Evolutionary conservation across 2,797 vertebrate species (phyloP).

Genomic region (Cyprinella venusta): DNA sequence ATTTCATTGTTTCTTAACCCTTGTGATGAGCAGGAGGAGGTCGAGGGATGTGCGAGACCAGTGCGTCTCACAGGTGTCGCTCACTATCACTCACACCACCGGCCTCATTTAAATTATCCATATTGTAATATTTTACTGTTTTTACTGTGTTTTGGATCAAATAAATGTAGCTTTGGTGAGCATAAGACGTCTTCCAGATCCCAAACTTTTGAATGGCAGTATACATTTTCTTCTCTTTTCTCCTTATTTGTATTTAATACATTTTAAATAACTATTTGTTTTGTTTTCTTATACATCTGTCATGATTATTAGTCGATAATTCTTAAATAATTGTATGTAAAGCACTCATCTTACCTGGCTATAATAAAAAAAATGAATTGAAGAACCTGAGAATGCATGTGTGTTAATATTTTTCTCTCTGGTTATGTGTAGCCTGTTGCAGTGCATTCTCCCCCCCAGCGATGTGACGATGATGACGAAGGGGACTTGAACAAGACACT

Average conservation of each 20-base stretch:
- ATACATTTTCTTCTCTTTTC: background rate
- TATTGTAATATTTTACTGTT: too few species aligned
- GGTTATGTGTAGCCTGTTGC: slow-evolving; percentile 70
- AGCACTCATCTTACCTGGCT: background rate
- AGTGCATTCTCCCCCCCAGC: slow-evolving; percentile 60
- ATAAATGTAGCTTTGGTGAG: too few species aligned
- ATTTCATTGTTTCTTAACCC: background rate
- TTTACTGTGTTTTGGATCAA: too few species aligned
- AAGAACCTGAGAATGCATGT: background rate
- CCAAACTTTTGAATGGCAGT: too few species aligned
- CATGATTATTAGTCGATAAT: too few species aligned
- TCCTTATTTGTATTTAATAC: background rate
- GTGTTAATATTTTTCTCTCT: background rate
- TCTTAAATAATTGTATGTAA: background rate
- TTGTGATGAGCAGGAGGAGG: too few species aligned
- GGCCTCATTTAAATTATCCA: too few species aligned
- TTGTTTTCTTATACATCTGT: background rate
- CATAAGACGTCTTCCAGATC: too few species aligned
- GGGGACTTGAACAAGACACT: slow-evolving; percentile 83
- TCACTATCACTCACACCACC: too few species aligned
- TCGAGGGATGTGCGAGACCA: too few species aligned
- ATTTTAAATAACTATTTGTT: background rate
- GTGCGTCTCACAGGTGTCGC: too few species aligned
- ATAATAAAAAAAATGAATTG: background rate
- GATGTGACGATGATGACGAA: slow-evolving; percentile 77